phyloP scores from a whole-genome alignment of 1,140 invertebrate genomes.

The Drosophila watanabei region DNA sequence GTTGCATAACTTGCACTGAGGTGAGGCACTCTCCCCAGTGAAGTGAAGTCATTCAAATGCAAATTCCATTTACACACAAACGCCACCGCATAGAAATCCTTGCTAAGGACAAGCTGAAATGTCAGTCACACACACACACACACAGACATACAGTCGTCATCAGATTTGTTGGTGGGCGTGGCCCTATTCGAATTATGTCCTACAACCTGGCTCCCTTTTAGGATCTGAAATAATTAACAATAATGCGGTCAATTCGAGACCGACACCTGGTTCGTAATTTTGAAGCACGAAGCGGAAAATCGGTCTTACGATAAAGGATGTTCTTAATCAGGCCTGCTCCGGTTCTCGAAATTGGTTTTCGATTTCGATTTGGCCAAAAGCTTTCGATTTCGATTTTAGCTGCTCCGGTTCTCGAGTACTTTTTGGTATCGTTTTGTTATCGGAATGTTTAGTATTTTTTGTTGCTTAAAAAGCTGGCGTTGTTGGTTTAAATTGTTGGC shows the following conservation, averaged over 20 bases:
- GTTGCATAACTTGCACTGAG: slow-evolving; percentile 71
- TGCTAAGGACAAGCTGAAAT: slow-evolving; percentile 56
- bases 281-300: slow-evolving; percentile 5
- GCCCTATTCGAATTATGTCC: slow-evolving; percentile 34
- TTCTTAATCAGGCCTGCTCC: too few relatives aligned
- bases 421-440: too few relatives aligned
- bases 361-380: too few relatives aligned
- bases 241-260: slow-evolving; percentile 37
- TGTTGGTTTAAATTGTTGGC: too few relatives aligned
- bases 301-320: neutral
- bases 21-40: slow-evolving; percentile 27
- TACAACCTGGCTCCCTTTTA: slow-evolving; percentile 13
- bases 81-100: slow-evolving; percentile 20
- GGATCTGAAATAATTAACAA: slow-evolving; percentile 61
- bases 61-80: slow-evolving; percentile 53
- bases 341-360: too few relatives aligned
- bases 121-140: slow-evolving; percentile 28
- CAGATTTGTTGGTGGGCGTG: neutral
- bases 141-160: slow-evolving; percentile 14
- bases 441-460: too few relatives aligned
- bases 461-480: too few relatives aligned
- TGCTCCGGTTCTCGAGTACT: too few relatives aligned
- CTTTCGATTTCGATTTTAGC: too few relatives aligned
- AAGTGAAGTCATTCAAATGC: slow-evolving; percentile 67
- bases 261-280: slow-evolving; percentile 14